phyloP scores from a whole-genome alignment of 2,113 vertebrate genomes.

The Spermophilus dauricus region DNA sequence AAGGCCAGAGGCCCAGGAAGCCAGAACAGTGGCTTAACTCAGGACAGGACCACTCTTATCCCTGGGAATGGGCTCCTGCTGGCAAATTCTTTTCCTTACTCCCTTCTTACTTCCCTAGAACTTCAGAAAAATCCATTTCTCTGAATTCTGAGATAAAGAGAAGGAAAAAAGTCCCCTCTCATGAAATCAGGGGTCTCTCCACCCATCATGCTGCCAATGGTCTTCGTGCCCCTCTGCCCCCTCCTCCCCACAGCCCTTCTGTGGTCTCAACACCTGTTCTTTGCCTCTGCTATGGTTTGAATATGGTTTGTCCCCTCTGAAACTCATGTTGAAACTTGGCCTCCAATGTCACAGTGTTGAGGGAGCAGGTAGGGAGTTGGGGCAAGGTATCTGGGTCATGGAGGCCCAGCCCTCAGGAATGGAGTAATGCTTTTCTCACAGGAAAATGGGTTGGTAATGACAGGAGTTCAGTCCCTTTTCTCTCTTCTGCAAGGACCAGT shows the following conservation, averaged over 20 bases:
- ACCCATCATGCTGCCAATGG: neutral
- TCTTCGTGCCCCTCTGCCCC: neutral
- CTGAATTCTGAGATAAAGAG: neutral
- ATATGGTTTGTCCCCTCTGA: neutral
- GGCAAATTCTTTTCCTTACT: neutral
- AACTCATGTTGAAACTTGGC: neutral
- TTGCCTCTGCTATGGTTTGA: neutral
- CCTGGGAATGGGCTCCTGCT: neutral
- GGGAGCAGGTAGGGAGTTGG: neutral
- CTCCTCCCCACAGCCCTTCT: no score
- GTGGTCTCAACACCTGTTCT: accelerated
- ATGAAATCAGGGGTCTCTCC: neutral
- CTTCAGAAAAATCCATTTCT: neutral
- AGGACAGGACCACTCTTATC: neutral
- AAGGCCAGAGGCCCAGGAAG: neutral
- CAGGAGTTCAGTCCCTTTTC: neutral
- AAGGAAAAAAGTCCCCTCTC: neutral
- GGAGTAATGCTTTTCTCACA: neutral
- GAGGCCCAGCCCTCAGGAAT: no score
- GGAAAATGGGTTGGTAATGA: neutral
- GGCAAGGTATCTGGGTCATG: no score
- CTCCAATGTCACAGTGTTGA: neutral
- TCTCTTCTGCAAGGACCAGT: neutral
- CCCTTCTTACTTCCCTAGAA: neutral
- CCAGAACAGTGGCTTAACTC: neutral